Conservation (phyloP, 2,888 invertebrate species). For the Deilephila porcellus region DNA sequence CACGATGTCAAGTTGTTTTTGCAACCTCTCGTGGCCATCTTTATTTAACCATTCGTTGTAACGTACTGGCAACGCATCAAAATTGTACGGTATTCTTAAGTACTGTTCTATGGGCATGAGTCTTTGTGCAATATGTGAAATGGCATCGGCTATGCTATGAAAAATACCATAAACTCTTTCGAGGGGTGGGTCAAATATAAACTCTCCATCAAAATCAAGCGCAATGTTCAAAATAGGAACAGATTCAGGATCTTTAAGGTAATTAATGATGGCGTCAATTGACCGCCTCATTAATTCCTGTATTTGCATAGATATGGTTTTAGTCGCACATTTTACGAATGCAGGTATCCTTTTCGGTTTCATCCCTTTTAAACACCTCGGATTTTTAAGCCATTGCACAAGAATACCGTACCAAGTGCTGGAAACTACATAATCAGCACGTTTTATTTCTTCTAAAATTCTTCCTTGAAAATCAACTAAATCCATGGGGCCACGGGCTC, state of each 20-base stretch:
- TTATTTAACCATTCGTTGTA: constrained; percentile 84
- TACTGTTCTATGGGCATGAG: constrained; percentile 85
- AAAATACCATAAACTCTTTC: constrained; percentile 83
- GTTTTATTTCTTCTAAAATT: constrained; percentile 71
- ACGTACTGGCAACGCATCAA: constrained; percentile 83
- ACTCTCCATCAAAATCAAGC: constrained; percentile 81
- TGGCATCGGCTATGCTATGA: constrained; percentile 83
- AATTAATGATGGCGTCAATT: constrained; percentile 85
- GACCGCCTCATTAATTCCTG: constrained; percentile 88
- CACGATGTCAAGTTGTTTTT: constrained; percentile 77
- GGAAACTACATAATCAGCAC: constrained; percentile 74
- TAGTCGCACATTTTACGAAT: constrained; percentile 75
- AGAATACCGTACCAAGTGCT: constrained; percentile 77
- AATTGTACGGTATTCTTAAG: constrained; percentile 68
- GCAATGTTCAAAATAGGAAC: constrained; percentile 87
- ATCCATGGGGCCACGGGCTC: constrained; percentile 68
- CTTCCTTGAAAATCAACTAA: constrained; percentile 65
- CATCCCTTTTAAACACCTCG: constrained; percentile 75
- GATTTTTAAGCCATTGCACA: constrained; percentile 77
- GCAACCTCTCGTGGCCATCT: constrained; percentile 81
- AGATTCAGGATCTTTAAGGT: constrained; percentile 78
- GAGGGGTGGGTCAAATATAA: constrained; percentile 86
- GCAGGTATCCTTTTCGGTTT: constrained; percentile 64
- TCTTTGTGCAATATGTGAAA: constrained; percentile 83
- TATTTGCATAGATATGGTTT: constrained; percentile 84